Evolutionary conservation across 2,888 invertebrate species (phyloP).

Genomic region (Sphaerophoria rueppellii): DNA sequence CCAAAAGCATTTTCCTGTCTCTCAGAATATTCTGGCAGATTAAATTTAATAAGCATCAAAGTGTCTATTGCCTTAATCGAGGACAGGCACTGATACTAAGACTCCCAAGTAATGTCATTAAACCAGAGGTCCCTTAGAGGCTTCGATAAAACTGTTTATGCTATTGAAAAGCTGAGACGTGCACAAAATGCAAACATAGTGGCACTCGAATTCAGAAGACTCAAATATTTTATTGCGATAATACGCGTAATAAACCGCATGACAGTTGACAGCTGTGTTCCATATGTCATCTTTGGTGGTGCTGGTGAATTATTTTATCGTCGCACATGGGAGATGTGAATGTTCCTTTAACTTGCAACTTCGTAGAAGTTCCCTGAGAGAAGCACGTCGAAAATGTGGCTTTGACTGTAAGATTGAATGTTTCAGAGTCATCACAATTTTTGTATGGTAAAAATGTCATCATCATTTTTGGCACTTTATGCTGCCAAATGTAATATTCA

Average conservation of each 20-base stretch:
- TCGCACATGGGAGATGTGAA: not conserved
- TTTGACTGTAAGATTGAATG: not conserved
- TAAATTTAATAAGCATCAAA: conserved; percentile 41
- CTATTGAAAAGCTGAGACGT: conserved; percentile 62
- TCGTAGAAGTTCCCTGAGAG: not conserved
- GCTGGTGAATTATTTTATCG: too few relatives aligned
- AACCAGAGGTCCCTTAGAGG: conserved; percentile 17
- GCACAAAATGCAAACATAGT: conserved; percentile 54
- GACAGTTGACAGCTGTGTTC: not conserved
- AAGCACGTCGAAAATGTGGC: too few relatives aligned
- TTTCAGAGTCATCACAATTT: not conserved
- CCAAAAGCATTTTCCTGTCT: not conserved
- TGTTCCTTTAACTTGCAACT: not conserved
- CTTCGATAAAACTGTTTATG: conserved; percentile 57
- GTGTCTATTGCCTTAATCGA: conserved; percentile 13
- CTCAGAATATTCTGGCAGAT: conserved; percentile 1
- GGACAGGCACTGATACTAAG: not conserved
- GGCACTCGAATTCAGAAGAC: conserved; percentile 8
- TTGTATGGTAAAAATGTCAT: conserved; percentile 24
- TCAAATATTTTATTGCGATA: conserved; percentile 25
- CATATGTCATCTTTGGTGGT: not conserved
- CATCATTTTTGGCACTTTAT: conserved; percentile 34
- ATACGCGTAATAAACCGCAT: conserved; percentile 21
- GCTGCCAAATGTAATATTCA: conserved; percentile 48
- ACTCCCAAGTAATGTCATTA: conserved; percentile 39